Conservation (phyloP, 2,888 invertebrate genomes). For the Petrophora chlorosata region DNA sequence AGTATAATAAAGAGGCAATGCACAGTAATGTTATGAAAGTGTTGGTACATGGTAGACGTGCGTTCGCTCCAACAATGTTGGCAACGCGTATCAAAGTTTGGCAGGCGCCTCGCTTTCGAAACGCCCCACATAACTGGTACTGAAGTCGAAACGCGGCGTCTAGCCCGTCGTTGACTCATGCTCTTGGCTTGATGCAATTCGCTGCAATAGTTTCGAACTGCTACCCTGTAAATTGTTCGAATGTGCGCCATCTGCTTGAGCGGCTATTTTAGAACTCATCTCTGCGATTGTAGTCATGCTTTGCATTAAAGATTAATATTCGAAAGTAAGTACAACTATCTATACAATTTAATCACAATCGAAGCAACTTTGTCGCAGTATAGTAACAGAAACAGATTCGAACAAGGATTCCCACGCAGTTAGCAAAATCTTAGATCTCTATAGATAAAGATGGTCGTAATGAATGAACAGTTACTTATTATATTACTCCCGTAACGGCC, state of each 20-base stretch:
- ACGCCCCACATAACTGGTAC: conserved; percentile 40
- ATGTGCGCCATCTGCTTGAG: neutral
- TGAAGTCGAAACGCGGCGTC: conserved; percentile 50
- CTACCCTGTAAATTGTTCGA: conserved; percentile 3
- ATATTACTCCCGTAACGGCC: conserved; percentile 29
- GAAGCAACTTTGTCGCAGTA: too few species aligned
- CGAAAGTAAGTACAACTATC: too few species aligned
- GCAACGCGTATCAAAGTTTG: conserved; percentile 67
- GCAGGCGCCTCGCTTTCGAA: conserved; percentile 58
- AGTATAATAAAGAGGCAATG: conserved; percentile 10
- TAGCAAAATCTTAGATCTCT: conserved; percentile 1
- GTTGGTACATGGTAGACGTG: conserved; percentile 38
- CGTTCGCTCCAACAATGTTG: conserved; percentile 54
- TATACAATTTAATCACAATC: too few species aligned
- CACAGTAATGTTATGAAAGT: conserved; percentile 54
- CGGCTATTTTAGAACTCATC: neutral
- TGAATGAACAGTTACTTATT: conserved; percentile 20
- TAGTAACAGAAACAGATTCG: neutral
- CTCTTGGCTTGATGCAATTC: conserved; percentile 36
- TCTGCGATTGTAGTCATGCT: too few species aligned
- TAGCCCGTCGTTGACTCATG: conserved; percentile 51
- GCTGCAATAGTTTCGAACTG: conserved; percentile 24
- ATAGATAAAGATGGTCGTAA: conserved; percentile 2
- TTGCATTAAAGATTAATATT: too few species aligned
- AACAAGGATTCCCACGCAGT: conserved; percentile 5